These are phyloP conservation scores for Melinopterus prodromus DNA, from an alignment of 2,888 invertebrate genomes.

Conservation along the genomic window DNA sequence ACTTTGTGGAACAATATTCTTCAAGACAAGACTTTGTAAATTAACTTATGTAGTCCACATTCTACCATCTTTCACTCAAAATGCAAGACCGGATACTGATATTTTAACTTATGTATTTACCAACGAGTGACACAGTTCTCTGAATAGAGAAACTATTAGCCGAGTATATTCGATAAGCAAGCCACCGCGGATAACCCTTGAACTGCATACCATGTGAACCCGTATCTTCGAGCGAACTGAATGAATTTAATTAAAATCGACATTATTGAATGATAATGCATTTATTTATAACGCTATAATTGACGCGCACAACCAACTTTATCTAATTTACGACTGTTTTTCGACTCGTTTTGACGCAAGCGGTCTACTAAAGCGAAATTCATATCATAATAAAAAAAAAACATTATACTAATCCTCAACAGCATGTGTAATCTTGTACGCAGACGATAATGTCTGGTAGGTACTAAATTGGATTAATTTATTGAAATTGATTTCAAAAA, in stretches of 20 bases:
- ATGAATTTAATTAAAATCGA: conserved; percentile 34
- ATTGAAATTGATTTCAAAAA: not conserved
- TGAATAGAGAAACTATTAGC: not conserved
- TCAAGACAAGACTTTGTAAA: not conserved
- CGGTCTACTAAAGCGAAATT: not conserved
- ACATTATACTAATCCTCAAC: not conserved
- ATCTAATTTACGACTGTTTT: conserved; percentile 17
- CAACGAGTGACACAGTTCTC: not conserved
- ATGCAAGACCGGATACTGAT: not conserved
- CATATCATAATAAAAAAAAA: not conserved
- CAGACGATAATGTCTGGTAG: not conserved
- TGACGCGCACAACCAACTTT: conserved; percentile 14
- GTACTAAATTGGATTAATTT: not conserved
- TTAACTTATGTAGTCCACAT: not conserved
- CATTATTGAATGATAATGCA: conserved; percentile 35
- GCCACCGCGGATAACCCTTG: not conserved
- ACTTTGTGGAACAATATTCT: not conserved
- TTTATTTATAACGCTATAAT: conserved; percentile 26
- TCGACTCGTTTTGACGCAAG: not conserved
- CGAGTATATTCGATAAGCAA: not conserved
- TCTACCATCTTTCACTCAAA: not conserved
- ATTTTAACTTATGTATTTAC: not conserved
- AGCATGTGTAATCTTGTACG: not conserved
- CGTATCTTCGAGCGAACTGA: not conserved
- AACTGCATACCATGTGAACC: not conserved